Evolutionary conservation across 2,888 invertebrate genomes (phyloP).

Genomic region (Scrobipalpa costella): DNA sequence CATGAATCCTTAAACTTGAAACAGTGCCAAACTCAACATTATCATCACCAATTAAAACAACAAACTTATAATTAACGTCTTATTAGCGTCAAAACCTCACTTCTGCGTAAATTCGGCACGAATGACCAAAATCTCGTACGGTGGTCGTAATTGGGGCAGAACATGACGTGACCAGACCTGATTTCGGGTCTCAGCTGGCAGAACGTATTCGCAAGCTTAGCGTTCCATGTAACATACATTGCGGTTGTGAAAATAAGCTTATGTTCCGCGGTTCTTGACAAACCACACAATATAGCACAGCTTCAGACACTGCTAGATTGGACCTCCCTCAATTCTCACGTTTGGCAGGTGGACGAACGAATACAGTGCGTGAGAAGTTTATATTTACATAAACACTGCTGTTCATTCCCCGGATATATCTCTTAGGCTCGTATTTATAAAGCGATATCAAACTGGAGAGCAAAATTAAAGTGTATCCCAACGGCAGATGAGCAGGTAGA

Average conservation of each 20-base stretch:
- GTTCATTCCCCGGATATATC: too few relatives aligned
- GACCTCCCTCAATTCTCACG: too few relatives aligned
- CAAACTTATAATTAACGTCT: neutral
- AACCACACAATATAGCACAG: too few relatives aligned
- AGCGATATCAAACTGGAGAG: too few relatives aligned
- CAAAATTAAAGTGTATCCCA: too few relatives aligned
- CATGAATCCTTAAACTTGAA: neutral
- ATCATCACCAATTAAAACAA: neutral
- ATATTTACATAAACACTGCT: too few relatives aligned
- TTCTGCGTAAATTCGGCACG: neutral
- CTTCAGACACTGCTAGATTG: too few relatives aligned
- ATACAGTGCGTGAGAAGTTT: too few relatives aligned
- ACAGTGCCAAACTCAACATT: neutral
- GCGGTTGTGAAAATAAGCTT: neutral
- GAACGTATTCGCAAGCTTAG: too few relatives aligned
- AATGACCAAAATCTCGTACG: constrained; percentile 13
- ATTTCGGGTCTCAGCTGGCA: neutral
- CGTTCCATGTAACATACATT: neutral
- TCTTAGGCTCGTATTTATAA: too few relatives aligned
- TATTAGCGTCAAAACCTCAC: neutral
- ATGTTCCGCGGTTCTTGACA: neutral
- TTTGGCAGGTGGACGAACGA: too few relatives aligned
- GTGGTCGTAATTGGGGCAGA: constrained; percentile 11
- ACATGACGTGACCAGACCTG: constrained; percentile 8
- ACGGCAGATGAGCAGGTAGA: too few relatives aligned